Evolutionary conservation across 2,113 vertebrate species (phyloP), one percentile per base, ranked within the genome.

Genomic region (Xyliphius kryptos): DNA sequence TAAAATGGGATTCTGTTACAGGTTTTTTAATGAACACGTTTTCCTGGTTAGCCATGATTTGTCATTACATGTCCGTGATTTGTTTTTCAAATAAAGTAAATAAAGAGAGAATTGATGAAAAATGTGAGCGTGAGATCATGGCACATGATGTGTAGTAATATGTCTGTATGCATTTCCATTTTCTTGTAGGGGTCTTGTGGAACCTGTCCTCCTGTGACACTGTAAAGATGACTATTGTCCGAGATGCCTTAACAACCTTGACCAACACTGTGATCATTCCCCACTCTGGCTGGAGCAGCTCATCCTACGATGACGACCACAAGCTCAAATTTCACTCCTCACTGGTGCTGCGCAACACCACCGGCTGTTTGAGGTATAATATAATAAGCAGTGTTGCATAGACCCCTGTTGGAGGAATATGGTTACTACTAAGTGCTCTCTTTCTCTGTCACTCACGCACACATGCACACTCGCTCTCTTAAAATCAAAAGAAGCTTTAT

Each of bases 301-400:
- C 92, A 71, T 89, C 92, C 74, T 97, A 94, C 38, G 92, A 97
- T 52, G 91, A 97, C 12, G 95, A 97, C 80, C 92, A 94, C 76
- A 98, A 98, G 85, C 90, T 97, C 14, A 98, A 98, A 74, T 97
- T 98, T 71, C 94, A 97, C 80, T 91, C 93, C 38, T 97, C 95
- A 13, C 86, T 96, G 2, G 94, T 97, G 69, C 82, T 98, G 13
- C 92, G 93, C 74, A 98, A 98, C 72, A 94, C 94, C 2, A 91
- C 92, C 1, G 95, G 95, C 72, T 97, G 95, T 71, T 83, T 98
- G 65, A 94, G 95, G 95, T 97, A 87, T 83, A 48, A 63, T 48
- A n/a, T n/a, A n/a, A n/a, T n/a, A n/a, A n/a, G n/a, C n/a, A n/a
- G n/a, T n/a, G n/a, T n/a, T n/a, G n/a, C 76, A 76, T 61, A 75